Evolutionary conservation across 2,888 invertebrate species (phyloP), one percentile per base, ranked within the genome.

Genomic region (Stomorhina lunata): DNA sequence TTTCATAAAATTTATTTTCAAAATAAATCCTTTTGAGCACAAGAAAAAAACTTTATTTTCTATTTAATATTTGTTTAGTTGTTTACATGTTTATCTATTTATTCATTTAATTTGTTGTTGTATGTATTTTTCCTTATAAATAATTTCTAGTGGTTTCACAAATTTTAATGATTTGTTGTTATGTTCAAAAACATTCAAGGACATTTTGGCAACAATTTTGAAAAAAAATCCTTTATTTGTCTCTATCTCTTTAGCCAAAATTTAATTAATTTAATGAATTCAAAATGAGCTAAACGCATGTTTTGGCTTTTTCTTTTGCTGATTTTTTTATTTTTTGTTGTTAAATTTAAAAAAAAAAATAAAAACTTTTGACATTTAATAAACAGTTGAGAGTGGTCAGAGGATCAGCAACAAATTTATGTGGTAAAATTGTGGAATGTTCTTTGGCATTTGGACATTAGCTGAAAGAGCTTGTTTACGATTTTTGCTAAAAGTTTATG

Each of bases 251-350:
- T 50, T 50, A 29, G n/a, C n/a, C 50, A 22, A 55, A 66, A 66
- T 66, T 34, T 75, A 75, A 75, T 75, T 75, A 57, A 45, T 66
- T 34, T 45, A 75, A 75, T 75, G 75, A 66, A 75, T 66, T 75
- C 55, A 27, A 53, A 20, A 55, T 32, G 32, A 37, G 61, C 32
- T 37, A 59, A 50, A 20, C 25, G 34, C 34, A 50, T 72, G 17
- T 6, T 57, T 72, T 61, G 17, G 10, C n/a, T n/a, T n/a, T 32
- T 61, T 50, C 12, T 45, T 59, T 48, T 17, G 9, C 12, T 48
- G n/a, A 25, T 0, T n/a, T 10, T 27, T 68, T 50, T 20, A 15
- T 53, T 27, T 17, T 68, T 17, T 22, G n/a, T n/a, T n/a, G n/a
- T n/a, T n/a, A n/a, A n/a, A n/a, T n/a, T n/a, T n/a, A n/a, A n/a